Percentiles rank a stretch among this genome's conserved stretches.
phyloP scores from a whole-genome alignment of 2,888 invertebrate species.

The Erannis defoliaria region DNA sequence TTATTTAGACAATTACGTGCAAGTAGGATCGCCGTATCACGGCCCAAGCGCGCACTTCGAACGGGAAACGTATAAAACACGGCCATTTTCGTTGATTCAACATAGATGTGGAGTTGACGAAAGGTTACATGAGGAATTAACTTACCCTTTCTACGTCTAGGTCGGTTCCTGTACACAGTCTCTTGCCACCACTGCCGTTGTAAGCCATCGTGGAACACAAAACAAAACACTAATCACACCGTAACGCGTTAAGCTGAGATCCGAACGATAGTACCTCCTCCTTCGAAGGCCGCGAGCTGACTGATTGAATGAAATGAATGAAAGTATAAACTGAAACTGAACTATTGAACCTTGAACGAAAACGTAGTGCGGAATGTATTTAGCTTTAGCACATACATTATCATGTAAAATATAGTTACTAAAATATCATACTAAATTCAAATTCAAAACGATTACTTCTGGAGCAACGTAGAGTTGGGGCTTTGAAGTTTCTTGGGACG shows the following conservation, averaged over 20 bases:
- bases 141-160: conserved; percentile 84
- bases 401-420: no score
- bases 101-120: conserved; percentile 63
- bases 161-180: conserved; percentile 83
- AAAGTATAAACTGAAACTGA: conserved; percentile 20
- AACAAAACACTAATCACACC: conserved; percentile 86
- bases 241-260: conserved; percentile 70
- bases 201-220: conserved; percentile 90
- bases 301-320: conserved; percentile 70
- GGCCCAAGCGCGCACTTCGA: conserved; percentile 68
- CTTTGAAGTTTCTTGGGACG: no score
- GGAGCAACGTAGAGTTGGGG: no score
- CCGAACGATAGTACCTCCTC: conserved; percentile 64
- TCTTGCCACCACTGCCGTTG: conserved; percentile 89
- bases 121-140: conserved; percentile 51
- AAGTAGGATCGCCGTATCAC: conserved; percentile 41
- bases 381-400: neutral
- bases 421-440: neutral
- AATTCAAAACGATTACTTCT: no score
- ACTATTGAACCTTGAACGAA: conserved; percentile 11
- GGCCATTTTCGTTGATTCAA: conserved; percentile 79
- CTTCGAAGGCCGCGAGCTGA: conserved; percentile 70
- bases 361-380: neutral
- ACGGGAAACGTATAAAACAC: conserved; percentile 76
- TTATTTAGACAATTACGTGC: conserved; percentile 47